Base-by-base conservation (phyloP, 1,140 invertebrate genomes). In the Drosophila pallidifrons region DNA sequence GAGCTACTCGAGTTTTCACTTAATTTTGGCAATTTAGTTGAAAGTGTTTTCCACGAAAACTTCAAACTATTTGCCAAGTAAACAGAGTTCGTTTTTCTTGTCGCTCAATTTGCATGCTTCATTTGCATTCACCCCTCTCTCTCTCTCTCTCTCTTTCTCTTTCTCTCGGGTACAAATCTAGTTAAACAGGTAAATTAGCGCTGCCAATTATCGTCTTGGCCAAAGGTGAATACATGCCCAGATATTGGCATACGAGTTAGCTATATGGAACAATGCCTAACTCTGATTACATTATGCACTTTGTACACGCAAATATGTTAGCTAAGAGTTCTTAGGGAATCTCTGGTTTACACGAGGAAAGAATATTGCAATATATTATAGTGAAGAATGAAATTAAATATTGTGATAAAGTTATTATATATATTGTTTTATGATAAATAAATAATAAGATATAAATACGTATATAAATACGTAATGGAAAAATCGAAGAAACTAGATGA, bases 181-280 rank as follows among this genome's bases (percentile, higher is more conserved):
- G 83, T 83, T 89, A 83, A 88, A 88, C 83, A 78, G 83, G 73
- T 77, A 88, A 88, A 88, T 89, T 89, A 88, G 85, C 66, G 58
- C 35, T 57, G 25, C 64, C 80, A 89, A 88, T 88, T 89, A 88
- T 83, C 67, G 85, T 83, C 55, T 58, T 61, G 65, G 47, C 61
- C 54, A 10, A 25, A 25, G 63, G 49, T 69, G 59, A 43, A 28
- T 58, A 57, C 52, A 52, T 54, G 68, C 16, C 66, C 61, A 82
- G 75, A 78, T 75, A 85, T 61, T 49, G 46, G 45, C 46, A 49
- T 75, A 67, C 74, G 15, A 49, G 51, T 55, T 20, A 10, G 16
- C 15, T 57, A 75, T 79, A 74, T 82, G 72, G 83, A 71, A 46
- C 83, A 82, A 51, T 78, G 65, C 59, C 69, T 71, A 75, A 64